phyloP scores from a whole-genome alignment of 2,797 vertebrate species.

The Ceryle rudis region DNA sequence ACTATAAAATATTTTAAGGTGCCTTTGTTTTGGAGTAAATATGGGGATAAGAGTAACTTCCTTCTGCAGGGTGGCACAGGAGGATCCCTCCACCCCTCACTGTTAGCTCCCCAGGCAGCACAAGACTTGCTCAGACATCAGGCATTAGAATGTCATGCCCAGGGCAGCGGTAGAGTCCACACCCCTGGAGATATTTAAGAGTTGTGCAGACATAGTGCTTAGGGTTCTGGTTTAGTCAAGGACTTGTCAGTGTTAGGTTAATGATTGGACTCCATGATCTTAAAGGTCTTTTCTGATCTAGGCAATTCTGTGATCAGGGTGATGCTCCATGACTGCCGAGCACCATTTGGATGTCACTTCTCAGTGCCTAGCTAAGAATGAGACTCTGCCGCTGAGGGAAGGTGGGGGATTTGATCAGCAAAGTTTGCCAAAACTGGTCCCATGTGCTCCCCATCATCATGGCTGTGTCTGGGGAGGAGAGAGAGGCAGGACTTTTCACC shows the following conservation, averaged over 20 bases:
- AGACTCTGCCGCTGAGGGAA: fast-evolving
- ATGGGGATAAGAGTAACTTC: background rate
- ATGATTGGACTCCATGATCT: too few species aligned
- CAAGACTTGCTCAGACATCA: background rate
- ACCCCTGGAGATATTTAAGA: too few species aligned
- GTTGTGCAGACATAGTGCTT: too few species aligned
- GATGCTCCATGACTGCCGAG: background rate
- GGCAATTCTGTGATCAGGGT: background rate
- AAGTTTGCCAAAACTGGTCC: background rate
- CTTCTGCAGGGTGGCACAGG: background rate
- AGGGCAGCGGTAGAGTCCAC: too few species aligned
- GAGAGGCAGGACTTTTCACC: background rate
- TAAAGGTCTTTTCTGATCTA: too few species aligned
- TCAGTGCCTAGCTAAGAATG: background rate
- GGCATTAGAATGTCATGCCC: too few species aligned
- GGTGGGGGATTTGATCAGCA: background rate
- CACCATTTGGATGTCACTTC: background rate
- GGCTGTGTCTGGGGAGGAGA: background rate
- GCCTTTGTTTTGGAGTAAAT: background rate
- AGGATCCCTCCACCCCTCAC: background rate
- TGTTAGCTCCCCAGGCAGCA: fast-evolving
- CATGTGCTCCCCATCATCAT: fast-evolving
- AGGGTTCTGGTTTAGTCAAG: too few species aligned
- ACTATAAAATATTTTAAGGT: background rate
- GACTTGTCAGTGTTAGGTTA: too few species aligned